Percentiles rank a stretch among this genome's conserved stretches.
Conservation (phyloP, 2,888 invertebrate species). For the Zaprionus lineosus region DNA sequence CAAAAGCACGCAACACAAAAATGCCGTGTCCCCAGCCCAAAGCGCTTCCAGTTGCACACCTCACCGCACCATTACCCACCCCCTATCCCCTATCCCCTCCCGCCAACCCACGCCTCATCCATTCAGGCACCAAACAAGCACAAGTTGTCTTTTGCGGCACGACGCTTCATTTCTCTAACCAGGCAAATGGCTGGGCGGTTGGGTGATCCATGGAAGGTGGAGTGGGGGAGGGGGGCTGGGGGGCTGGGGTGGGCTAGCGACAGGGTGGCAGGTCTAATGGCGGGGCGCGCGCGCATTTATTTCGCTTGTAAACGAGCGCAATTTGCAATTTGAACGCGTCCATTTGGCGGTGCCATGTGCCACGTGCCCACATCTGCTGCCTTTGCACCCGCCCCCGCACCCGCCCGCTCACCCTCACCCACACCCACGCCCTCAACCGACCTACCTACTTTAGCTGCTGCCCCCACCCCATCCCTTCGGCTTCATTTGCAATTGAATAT, state of each 20-base stretch:
- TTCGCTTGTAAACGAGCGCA: constrained; percentile 76
- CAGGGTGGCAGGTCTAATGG: constrained; percentile 44
- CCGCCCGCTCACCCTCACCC: not conserved
- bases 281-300: constrained; percentile 62
- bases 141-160: constrained; percentile 65
- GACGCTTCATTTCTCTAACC: constrained; percentile 72
- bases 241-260: not conserved
- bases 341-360: constrained; percentile 51
- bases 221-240: not conserved
- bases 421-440: too few species aligned
- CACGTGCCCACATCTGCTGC: not conserved
- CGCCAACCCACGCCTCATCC: not conserved
- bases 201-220: too few species aligned
- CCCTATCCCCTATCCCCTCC: not conserved
- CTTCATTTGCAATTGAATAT: constrained; percentile 64
- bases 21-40: constrained; percentile 23
- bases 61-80: not conserved
- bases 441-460: not conserved
- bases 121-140: not conserved
- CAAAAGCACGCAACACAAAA: constrained; percentile 63
- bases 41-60: too few species aligned
- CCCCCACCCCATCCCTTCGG: not conserved
- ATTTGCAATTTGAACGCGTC: constrained; percentile 76
- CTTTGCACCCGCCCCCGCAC: too few species aligned
- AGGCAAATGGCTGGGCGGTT: constrained; percentile 10